Evolutionary conservation across 2,797 vertebrate genomes (phyloP).

Genomic region (Masticophis lateralis): DNA sequence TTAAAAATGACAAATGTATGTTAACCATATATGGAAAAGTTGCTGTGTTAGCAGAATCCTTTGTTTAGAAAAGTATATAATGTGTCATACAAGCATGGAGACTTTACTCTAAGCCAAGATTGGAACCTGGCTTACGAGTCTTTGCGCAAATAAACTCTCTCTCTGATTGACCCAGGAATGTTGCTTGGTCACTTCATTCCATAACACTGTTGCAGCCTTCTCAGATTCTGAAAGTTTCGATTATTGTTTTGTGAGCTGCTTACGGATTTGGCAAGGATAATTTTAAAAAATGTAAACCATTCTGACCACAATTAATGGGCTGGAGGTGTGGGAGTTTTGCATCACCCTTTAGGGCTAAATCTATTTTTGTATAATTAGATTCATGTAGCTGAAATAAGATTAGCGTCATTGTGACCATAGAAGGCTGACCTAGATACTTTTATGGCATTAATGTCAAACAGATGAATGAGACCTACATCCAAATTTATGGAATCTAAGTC

Average conservation of each 20-base stretch:
- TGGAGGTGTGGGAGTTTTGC: not conserved
- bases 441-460: not conserved
- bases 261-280: not conserved
- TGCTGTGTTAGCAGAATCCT: no score
- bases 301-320: not conserved
- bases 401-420: not conserved
- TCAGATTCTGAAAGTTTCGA: not conserved
- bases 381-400: not conserved
- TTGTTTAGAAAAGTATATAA: no score
- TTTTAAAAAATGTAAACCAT: not conserved
- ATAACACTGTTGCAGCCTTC: not conserved
- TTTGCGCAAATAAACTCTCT: no score
- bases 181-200: no score
- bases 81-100: no score
- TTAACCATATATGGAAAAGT: no score
- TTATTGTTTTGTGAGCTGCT: not conserved
- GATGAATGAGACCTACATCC: not conserved
- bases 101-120: no score
- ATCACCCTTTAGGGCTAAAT: not conserved
- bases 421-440: not conserved
- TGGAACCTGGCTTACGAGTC: no score
- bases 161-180: no score
- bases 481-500: not conserved
- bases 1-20: no score
- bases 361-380: not conserved